phyloP scores from a whole-genome alignment of 1,140 invertebrate genomes.

The Trichonephila clavipes region DNA sequence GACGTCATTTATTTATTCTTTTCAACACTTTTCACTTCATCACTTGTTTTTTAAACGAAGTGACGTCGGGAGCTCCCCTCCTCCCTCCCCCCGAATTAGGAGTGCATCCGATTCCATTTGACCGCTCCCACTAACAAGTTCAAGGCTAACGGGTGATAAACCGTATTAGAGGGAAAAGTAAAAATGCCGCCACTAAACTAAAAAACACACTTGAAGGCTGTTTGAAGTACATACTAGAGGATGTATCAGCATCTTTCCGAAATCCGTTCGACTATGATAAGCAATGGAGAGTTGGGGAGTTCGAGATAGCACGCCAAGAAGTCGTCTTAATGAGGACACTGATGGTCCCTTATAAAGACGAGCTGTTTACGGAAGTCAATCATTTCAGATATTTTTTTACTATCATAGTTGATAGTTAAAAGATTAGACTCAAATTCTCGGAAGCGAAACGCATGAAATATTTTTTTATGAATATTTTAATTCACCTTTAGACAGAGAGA shows the following conservation, averaged over 20 bases:
- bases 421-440: not conserved
- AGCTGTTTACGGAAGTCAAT: slow-evolving; percentile 28
- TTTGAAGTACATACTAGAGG: not conserved
- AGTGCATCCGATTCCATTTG: not conserved
- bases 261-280: not conserved
- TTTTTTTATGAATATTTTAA: not conserved
- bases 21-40: not conserved
- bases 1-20: not conserved
- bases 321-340: not conserved
- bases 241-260: not conserved
- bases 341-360: not conserved
- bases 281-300: not conserved
- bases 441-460: not conserved
- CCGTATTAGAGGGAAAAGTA: slow-evolving; percentile 22
- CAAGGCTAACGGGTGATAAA: slow-evolving; percentile 34
- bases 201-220: slow-evolving; percentile 32
- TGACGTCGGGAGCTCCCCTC: not conserved
- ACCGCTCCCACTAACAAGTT: not conserved
- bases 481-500: not conserved
- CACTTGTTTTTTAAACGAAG: not conserved
- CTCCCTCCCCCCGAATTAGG: not conserved
- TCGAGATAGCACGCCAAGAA: not conserved
- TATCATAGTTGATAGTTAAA: not conserved
- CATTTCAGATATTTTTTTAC: not conserved
- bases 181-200: not conserved